Percentiles rank a stretch among this genome's conserved stretches.
Conservation (phyloP, 2,113 vertebrate species). For the Eolophus roseicapilla region DNA sequence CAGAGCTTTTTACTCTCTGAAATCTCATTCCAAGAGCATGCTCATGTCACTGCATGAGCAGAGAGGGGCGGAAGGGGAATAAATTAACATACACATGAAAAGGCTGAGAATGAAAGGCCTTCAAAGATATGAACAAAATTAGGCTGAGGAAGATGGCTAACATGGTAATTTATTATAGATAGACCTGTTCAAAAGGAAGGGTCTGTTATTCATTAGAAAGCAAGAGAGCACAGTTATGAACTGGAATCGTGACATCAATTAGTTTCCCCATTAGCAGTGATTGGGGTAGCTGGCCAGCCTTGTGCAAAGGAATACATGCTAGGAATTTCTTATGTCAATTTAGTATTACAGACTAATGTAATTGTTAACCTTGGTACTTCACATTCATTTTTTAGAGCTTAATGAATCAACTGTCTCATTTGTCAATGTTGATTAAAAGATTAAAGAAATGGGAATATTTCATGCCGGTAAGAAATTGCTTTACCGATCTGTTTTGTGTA, state of each 20-base stretch:
- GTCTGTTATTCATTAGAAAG: constrained; percentile 46
- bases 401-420: constrained; percentile 61
- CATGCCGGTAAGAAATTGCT: constrained; percentile 18
- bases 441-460: constrained; percentile 54
- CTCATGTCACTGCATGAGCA: not conserved
- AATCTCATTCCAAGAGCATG: not conserved
- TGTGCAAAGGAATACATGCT: constrained; percentile 8
- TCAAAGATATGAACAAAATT: constrained; percentile 8
- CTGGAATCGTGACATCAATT: constrained; percentile 67
- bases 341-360: constrained; percentile 51
- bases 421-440: constrained; percentile 64
- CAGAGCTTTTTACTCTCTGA: not conserved
- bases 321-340: constrained; percentile 62
- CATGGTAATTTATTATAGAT: constrained; percentile 24
- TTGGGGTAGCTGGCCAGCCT: constrained; percentile 22
- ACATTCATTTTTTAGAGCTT: constrained; percentile 44
- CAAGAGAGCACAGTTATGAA: constrained; percentile 43
- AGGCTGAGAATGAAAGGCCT: not conserved
- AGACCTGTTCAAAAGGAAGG: constrained; percentile 29
- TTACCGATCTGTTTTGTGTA: not conserved
- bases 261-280: constrained; percentile 52
- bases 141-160: constrained; percentile 41
- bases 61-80: not conserved
- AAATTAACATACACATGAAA: not conserved
- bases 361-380: constrained; percentile 60